A percentile compares a stretch with the other conserved stretches of the same genome.
These are phyloP conservation scores for Pygathrix nemaeus DNA, from an alignment of 2,113 vertebrate species.

Conservation along the genomic window DNA sequence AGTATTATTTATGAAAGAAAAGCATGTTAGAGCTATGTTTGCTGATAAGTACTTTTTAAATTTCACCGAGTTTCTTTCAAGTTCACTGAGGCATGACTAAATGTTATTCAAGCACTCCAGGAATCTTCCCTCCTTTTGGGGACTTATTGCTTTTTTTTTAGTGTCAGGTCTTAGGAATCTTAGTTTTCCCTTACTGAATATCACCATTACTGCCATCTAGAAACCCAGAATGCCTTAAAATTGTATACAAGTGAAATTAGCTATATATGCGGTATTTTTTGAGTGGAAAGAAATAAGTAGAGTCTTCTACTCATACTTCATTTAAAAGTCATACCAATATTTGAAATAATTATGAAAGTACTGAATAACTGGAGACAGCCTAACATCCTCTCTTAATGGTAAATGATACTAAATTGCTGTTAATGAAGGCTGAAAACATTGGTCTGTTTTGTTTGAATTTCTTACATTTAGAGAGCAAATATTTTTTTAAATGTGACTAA, in stretches of 20 bases:
- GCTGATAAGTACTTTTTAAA: neutral
- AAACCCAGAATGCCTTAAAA: neutral
- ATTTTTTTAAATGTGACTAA: neutral
- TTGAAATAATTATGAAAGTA: conserved; percentile 6
- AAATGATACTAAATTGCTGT: neutral
- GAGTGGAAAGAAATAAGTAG: neutral
- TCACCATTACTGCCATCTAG: neutral
- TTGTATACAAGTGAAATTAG: neutral
- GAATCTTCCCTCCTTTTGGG: neutral
- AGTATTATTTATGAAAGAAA: conserved; percentile 51
- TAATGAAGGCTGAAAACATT: neutral
- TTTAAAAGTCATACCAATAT: neutral
- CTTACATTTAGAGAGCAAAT: neutral
- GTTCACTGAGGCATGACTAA: neutral
- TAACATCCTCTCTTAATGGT: neutral
- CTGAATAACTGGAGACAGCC: neutral
- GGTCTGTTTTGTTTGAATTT: neutral
- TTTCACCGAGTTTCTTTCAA: conserved; percentile 24
- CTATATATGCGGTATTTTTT: neutral
- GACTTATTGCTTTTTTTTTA: neutral
- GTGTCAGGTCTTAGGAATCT: neutral
- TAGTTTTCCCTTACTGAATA: conserved; percentile 13
- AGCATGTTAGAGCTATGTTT: neutral
- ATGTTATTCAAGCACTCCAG: neutral
- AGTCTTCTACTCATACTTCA: neutral